These are phyloP conservation scores for Coelopa pilipes DNA, from an alignment of 2,888 invertebrate species.

Conservation along the genomic window DNA sequence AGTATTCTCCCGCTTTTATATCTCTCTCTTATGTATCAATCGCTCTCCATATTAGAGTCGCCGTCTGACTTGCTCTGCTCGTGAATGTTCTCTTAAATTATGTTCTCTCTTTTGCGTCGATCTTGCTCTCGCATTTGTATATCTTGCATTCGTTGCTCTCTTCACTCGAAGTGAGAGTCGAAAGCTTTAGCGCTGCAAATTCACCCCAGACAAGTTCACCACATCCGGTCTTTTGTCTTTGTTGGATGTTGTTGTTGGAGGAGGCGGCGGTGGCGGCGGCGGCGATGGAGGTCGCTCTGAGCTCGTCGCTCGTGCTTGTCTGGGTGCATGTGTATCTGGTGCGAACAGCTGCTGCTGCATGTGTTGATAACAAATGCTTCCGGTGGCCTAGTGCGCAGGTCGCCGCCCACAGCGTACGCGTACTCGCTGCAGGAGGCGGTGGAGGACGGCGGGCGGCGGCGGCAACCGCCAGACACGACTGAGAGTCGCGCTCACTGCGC, in stretches of 20 bases:
- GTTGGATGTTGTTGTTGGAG: background rate
- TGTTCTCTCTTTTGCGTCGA: background rate
- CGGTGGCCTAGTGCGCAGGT: slow-evolving; percentile 37
- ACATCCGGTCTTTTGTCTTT: slow-evolving; percentile 19
- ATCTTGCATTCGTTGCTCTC: background rate
- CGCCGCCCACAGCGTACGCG: background rate
- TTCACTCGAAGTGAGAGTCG: background rate
- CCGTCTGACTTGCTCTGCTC: background rate
- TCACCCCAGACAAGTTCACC: slow-evolving; percentile 20
- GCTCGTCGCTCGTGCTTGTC: background rate
- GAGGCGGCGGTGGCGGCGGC: background rate
- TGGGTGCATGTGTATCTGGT: slow-evolving; percentile 37
- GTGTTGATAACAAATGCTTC: slow-evolving; percentile 39
- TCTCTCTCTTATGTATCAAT: too few relatives aligned
- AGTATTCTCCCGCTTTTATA: too few relatives aligned
- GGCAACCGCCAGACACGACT: slow-evolving; percentile 11
- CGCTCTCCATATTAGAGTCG: too few relatives aligned
- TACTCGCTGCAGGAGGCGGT: too few relatives aligned
- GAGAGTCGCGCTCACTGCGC: slow-evolving; percentile 12
- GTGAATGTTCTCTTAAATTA: background rate
- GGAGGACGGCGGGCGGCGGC: slow-evolving; percentile 32
- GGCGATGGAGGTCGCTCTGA: background rate
- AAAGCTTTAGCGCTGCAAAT: background rate
- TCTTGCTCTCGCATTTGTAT: background rate
- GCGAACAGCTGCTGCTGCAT: slow-evolving; percentile 43